Conservation (phyloP, 2,888 invertebrate species). For the Spilosoma lubricipeda region DNA sequence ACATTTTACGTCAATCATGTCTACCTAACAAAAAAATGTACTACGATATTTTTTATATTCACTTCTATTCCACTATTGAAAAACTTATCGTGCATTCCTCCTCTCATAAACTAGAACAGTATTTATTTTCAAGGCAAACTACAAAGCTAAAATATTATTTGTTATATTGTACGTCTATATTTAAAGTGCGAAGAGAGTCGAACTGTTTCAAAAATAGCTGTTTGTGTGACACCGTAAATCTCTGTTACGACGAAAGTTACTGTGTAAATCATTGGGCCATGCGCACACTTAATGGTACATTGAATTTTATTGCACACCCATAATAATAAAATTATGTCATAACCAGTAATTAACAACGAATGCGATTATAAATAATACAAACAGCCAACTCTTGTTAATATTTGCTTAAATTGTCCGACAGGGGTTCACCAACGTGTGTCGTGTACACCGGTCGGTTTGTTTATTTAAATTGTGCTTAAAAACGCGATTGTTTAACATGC, state of each 20-base stretch:
- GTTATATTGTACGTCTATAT: slow-evolving; percentile 81
- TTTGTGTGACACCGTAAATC: slow-evolving; percentile 82
- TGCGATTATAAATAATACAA: slow-evolving; percentile 53
- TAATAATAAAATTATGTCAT: slow-evolving; percentile 75
- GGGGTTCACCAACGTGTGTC: slow-evolving; percentile 21
- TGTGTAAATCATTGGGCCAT: slow-evolving; percentile 75
- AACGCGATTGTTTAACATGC: slow-evolving; percentile 14
- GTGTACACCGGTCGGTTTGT: slow-evolving; percentile 17
- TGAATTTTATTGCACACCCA: slow-evolving; percentile 76
- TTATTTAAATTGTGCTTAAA: slow-evolving; percentile 23
- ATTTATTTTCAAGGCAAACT: slow-evolving; percentile 71
- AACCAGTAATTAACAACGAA: slow-evolving; percentile 68
- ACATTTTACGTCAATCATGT: slow-evolving; percentile 38
- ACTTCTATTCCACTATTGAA: slow-evolving; percentile 31
- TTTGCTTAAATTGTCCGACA: slow-evolving; percentile 23
- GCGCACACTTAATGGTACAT: slow-evolving; percentile 73
- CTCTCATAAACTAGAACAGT: slow-evolving; percentile 61
- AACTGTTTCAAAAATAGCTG: slow-evolving; percentile 79
- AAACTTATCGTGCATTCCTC: slow-evolving; percentile 46
- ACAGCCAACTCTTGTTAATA: slow-evolving; percentile 25
- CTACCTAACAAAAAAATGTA: slow-evolving; percentile 35
- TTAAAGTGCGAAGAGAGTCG: slow-evolving; percentile 81
- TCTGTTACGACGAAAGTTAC: slow-evolving; percentile 77
- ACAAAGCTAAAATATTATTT: slow-evolving; percentile 73
- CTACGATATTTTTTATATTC: slow-evolving; percentile 22